Percentiles rank a stretch among this genome's conserved stretches.
Evolutionary conservation across 2,888 invertebrate genomes (phyloP).

Genomic region (Adelphocoris suturalis): DNA sequence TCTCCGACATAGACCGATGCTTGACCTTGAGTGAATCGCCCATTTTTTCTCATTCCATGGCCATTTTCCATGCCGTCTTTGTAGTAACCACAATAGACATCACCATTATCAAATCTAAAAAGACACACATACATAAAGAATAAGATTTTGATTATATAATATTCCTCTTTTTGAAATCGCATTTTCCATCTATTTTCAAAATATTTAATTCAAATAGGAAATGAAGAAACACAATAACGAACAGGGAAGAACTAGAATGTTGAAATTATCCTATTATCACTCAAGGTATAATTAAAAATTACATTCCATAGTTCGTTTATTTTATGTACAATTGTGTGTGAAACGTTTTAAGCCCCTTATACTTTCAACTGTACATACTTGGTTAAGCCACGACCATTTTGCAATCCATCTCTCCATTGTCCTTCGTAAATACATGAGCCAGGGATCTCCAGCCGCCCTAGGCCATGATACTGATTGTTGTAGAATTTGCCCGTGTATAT

Average conservation of each 20-base stretch:
- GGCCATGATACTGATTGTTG: slow-evolving; percentile 86
- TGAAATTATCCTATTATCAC: too few species aligned
- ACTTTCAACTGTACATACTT: slow-evolving; percentile 79
- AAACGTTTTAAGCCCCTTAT: too few species aligned
- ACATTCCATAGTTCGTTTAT: too few species aligned
- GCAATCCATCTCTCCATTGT: slow-evolving; percentile 89
- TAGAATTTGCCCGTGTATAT: slow-evolving; percentile 90
- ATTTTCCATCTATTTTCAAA: too few species aligned
- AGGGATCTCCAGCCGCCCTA: slow-evolving; percentile 85
- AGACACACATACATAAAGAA: not conserved
- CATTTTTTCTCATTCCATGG: slow-evolving; percentile 90
- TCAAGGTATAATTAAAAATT: too few species aligned
- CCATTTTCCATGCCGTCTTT: slow-evolving; percentile 91
- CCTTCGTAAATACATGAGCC: slow-evolving; percentile 87
- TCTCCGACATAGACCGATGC: slow-evolving; percentile 94
- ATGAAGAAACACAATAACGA: too few species aligned
- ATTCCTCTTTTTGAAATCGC: too few species aligned
- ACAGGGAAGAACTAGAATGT: too few species aligned
- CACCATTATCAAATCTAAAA: slow-evolving; percentile 85
- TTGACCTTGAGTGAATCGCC: slow-evolving; percentile 86
- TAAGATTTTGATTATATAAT: not conserved
- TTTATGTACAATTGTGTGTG: too few species aligned
- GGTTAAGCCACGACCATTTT: slow-evolving; percentile 89
- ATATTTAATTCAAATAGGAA: too few species aligned
- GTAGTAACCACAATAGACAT: slow-evolving; percentile 92